phyloP scores from a whole-genome alignment of 2,797 vertebrate genomes.

The Coreius guichenoti region DNA sequence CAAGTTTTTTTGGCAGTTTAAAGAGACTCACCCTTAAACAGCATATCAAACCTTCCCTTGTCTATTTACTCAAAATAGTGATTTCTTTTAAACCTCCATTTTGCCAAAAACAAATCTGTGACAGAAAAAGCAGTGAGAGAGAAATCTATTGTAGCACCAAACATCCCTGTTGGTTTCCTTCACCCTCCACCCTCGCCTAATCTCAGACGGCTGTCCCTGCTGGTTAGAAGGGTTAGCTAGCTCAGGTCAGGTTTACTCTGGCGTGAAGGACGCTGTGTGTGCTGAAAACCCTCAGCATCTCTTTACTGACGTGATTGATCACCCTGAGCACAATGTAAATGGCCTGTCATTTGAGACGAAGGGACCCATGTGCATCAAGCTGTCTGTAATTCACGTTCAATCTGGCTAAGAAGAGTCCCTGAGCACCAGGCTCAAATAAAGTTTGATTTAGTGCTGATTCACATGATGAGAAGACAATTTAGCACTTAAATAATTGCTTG shows the following conservation, averaged over 20 bases:
- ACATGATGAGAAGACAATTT: background rate
- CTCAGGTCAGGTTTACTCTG: constrained; percentile 22
- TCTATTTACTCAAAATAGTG: background rate
- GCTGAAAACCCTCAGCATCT: background rate
- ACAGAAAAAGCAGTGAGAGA: background rate
- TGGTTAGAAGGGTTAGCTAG: constrained; percentile 27
- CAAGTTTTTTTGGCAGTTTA: background rate
- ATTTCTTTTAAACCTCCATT: background rate
- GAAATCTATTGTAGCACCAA: background rate
- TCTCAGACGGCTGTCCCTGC: constrained; percentile 15
- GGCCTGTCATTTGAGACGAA: background rate
- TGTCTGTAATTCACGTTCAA: constrained; percentile 53
- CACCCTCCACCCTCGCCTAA: background rate
- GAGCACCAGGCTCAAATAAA: constrained; percentile 27
- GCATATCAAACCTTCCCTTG: background rate
- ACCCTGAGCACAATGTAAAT: constrained; percentile 16
- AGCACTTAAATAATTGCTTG: background rate
- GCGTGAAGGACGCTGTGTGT: constrained; percentile 35
- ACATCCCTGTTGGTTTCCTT: background rate
- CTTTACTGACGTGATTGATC: constrained; percentile 51
- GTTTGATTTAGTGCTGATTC: constrained; percentile 29
- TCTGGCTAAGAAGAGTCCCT: constrained; percentile 43
- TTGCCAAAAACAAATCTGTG: background rate
- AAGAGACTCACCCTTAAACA: background rate
- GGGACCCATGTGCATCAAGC: constrained; percentile 57